phyloP scores from a whole-genome alignment of 37 sponge, comb jelly and placozoan genomes.

The Beroe ovata region DNA sequence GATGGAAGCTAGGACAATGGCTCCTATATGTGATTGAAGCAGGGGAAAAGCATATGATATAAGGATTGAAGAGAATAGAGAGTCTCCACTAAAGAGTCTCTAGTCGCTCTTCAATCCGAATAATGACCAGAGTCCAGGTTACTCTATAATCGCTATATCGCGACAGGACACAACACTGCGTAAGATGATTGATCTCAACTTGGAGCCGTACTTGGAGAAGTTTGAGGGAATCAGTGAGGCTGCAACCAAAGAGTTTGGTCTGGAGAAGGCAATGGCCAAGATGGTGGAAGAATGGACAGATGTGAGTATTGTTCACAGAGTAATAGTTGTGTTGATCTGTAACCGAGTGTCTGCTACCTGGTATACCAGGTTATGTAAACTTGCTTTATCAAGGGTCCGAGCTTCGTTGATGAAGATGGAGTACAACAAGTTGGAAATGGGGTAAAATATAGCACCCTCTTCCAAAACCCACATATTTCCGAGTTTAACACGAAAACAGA shows the following conservation, averaged over 20 bases:
- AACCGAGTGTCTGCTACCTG: no score
- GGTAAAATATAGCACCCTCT: neutral
- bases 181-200: slow-evolving; percentile 86
- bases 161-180: slow-evolving; percentile 81
- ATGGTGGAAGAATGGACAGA: slow-evolving; percentile 96
- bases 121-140: no score
- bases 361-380: no score
- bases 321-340: no score
- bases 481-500: no score
- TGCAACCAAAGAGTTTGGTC: slow-evolving; percentile 94
- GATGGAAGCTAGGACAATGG: no score
- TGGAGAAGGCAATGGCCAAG: slow-evolving; percentile 98
- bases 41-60: no score
- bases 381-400: neutral
- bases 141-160: neutral
- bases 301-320: slow-evolving; percentile 71
- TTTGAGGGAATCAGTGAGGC: slow-evolving; percentile 98
- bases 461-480: no score
- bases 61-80: no score
- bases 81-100: no score
- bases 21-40: no score
- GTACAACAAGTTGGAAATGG: neutral
- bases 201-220: slow-evolving; percentile 91
- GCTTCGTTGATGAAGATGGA: neutral
- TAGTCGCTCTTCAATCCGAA: no score